Evolutionary conservation across 92 coral and sea anemone genomes (phyloP).

Genomic region (Paramuricea clavata): DNA sequence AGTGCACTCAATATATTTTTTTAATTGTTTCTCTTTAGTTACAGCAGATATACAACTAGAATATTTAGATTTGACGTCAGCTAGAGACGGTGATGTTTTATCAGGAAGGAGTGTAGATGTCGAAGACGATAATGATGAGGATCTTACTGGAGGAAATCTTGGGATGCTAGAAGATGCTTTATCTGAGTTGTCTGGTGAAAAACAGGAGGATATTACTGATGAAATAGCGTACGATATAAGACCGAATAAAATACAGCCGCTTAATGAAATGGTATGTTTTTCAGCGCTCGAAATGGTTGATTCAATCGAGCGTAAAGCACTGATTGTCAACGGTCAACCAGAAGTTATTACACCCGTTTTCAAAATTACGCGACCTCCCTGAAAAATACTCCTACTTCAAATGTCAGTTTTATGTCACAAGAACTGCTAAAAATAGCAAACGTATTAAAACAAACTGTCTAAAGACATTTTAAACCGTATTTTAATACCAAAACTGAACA

Average conservation of each 20-base stretch:
- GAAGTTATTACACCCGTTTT: too few species aligned
- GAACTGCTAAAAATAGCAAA: too few species aligned
- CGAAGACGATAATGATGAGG: conserved; percentile 56
- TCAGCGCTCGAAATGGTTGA: too few species aligned
- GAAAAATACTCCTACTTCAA: too few species aligned
- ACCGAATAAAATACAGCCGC: conserved; percentile 80
- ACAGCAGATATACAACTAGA: neutral
- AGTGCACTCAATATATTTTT: too few species aligned
- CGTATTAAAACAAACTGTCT: too few species aligned
- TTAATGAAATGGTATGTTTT: conserved; percentile 74
- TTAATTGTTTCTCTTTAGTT: neutral
- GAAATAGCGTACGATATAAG: conserved; percentile 85
- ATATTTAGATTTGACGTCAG: neutral
- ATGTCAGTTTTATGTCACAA: too few species aligned
- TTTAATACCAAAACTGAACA: too few species aligned
- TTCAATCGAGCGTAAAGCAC: too few species aligned
- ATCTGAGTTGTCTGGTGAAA: conserved; percentile 71
- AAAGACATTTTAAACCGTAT: too few species aligned
- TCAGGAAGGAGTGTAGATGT: neutral
- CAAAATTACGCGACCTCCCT: too few species aligned
- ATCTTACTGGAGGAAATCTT: conserved; percentile 93
- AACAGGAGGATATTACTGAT: conserved; percentile 63
- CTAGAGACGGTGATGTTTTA: neutral
- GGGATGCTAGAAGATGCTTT: conserved; percentile 78
- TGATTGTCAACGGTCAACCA: too few species aligned